Base-by-base conservation (phyloP, 2,797 vertebrate species). In the Catharus ustulatus region DNA sequence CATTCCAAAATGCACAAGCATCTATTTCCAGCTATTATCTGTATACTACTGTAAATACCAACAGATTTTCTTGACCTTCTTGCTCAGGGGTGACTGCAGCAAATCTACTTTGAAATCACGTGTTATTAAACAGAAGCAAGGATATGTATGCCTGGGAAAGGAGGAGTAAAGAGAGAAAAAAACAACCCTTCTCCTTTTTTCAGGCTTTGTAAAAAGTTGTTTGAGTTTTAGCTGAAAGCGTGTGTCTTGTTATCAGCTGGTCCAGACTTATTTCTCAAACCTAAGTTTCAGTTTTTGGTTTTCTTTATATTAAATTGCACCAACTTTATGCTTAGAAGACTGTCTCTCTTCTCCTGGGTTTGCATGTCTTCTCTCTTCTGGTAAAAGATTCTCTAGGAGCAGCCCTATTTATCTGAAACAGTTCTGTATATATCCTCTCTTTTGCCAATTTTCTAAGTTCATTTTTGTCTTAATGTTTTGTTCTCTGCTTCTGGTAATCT, bases 401-500 rank as follows among this genome's bases (percentile, higher is more conserved):
- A 85, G 22, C 14, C 5, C 15, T 27, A 21, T 63, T 94, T 72
- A 79, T 94, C 38, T 87, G 59, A 74, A 82, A 52, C 20, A 46
- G 5, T 45, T 90, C 75, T 84, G 12, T 48, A 14, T 42, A 45
- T 80, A 34, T 42, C 55, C n/a, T 64, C 21, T 55, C 87, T 73
- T 68, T 30, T 84, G 45, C 13, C 23, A 52, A 19, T 78, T 92
- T 71, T 54, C 2, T 45, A 46, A 64, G 11, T 42, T 52, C 34
- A 34, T 64, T 59, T 87, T 85, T 76, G 8, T 86, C 48, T 82
- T 58, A 40, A 24, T 43, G 15, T 63, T 64, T 84, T 93, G 42
- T 89, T 88, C 79, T 79, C 87, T 87, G 27, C 55, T 94, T 94
- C 20, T n/a, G 52, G 61, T 86, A 87, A 88, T 85, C 45, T 72